Evolutionary conservation across 2,888 invertebrate genomes (phyloP).

Genomic region (Nephrotoma appendiculata): DNA sequence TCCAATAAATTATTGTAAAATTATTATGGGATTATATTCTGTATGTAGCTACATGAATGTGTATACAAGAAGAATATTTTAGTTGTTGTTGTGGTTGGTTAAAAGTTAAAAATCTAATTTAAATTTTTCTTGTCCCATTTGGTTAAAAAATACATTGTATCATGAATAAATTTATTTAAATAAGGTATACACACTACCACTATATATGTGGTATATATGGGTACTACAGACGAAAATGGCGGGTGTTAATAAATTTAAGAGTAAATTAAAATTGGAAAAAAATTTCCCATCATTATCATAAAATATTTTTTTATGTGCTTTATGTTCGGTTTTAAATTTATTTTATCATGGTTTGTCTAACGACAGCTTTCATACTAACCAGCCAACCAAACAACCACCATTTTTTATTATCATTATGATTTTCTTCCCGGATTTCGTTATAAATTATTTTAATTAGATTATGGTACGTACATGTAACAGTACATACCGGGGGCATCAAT

Average conservation of each 20-base stretch:
- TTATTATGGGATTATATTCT: neutral
- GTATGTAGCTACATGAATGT: neutral
- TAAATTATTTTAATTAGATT: neutral
- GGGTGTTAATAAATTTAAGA: neutral
- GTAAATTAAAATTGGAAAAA: neutral
- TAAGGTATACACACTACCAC: no score
- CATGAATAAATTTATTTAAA: neutral
- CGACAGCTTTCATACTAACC: neutral
- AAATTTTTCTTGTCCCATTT: neutral
- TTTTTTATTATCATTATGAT: neutral
- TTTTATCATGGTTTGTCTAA: neutral
- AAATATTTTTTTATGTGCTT: neutral
- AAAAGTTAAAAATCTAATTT: neutral
- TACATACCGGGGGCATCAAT: no score
- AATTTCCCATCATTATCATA: neutral
- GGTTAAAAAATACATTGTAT: neutral
- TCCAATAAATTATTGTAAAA: conserved; percentile 2
- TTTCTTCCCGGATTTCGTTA: neutral
- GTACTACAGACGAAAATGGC: neutral
- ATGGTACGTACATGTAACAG: neutral
- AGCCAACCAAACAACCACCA: neutral
- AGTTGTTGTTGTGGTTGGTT: neutral
- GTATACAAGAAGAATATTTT: neutral
- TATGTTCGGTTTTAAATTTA: neutral
- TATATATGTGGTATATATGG: no score